Percentiles rank a stretch among this genome's conserved stretches.
Conservation (phyloP, 2,797 vertebrate genomes). For the Acropternis orthonyx region DNA sequence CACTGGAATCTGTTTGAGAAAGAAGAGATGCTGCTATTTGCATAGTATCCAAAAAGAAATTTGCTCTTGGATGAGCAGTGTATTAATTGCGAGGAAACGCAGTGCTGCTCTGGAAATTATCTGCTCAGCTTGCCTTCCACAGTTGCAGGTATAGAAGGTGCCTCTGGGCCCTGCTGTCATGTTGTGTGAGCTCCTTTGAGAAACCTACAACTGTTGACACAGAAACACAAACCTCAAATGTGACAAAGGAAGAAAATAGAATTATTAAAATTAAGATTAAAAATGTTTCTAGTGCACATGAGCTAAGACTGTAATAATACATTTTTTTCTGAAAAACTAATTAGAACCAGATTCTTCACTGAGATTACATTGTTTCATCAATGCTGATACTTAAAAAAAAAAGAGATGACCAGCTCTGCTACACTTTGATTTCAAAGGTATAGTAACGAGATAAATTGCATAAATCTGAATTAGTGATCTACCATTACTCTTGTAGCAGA, state of each 20-base stretch:
- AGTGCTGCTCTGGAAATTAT: neutral
- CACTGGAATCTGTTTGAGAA: neutral
- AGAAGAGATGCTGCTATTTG: neutral
- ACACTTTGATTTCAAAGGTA: neutral
- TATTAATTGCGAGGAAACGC: neutral
- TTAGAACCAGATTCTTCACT: neutral
- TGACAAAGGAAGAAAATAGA: neutral
- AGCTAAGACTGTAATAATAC: neutral
- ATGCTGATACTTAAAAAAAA: neutral
- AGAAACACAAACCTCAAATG: neutral
- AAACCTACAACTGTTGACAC: neutral
- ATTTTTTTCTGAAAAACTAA: neutral
- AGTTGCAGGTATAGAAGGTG: neutral
- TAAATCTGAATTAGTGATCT: neutral
- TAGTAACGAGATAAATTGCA: neutral
- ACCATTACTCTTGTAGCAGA: neutral
- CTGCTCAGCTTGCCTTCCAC: neutral
- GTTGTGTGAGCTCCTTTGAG: neutral
- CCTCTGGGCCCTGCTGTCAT: neutral
- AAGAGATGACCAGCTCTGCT: neutral
- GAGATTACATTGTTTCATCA: neutral
- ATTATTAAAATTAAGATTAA: neutral
- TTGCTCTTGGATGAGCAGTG: neutral
- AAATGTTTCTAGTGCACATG: rapidly evolving
- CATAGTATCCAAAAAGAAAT: neutral